Base-by-base conservation (phyloP, 2,797 vertebrate species). In the Botia kubotai region DNA sequence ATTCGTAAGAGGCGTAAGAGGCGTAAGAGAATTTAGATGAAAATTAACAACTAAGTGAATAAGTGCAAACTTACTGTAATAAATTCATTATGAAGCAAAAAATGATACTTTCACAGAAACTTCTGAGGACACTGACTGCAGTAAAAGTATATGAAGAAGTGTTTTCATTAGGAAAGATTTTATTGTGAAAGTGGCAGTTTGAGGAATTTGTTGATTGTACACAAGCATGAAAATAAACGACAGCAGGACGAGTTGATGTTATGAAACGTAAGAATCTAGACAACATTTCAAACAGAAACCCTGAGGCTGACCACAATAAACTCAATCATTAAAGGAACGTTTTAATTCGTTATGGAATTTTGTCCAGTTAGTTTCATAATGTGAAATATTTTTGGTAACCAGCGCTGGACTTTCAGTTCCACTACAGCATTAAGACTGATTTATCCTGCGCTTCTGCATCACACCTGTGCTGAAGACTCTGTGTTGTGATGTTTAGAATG, bases 351-450 rank as follows among this genome's bases (percentile, higher is more conserved):
- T 50, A 50, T 78, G 67, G 76, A 62, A 70, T 69, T 16, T 48
- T 77, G 55, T 68, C 21, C 39, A 70, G 46, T 48, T 60, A 55
- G 75, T 55, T 77, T 70, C 66, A 60, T 69, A 60, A 60, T 67
- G 33, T 69, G 29, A 69, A 77, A 77, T 77, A 48, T 14, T 77
- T 69, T 77, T 6, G 29, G 21, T 48, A 69, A 69, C 36, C 17
- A 29, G 19, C 29, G 21, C 21, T 60, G 66, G 17, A 57, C 33
- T 68, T 67, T 50, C 63, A 77, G 11, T 68, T n/a, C 21, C 63
- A 55, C 26, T 16, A 33, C 29, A 68, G 52, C n/a, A 57, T 21
- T 57, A 57, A 21, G 19, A 57, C 7, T 57, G 55, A 60, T 60
- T 60, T 26, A 65, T 65, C 17, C 29, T 36, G 14, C 7, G 33